Conservation (phyloP, 2,888 invertebrate species). For the Brachyptera risi region DNA sequence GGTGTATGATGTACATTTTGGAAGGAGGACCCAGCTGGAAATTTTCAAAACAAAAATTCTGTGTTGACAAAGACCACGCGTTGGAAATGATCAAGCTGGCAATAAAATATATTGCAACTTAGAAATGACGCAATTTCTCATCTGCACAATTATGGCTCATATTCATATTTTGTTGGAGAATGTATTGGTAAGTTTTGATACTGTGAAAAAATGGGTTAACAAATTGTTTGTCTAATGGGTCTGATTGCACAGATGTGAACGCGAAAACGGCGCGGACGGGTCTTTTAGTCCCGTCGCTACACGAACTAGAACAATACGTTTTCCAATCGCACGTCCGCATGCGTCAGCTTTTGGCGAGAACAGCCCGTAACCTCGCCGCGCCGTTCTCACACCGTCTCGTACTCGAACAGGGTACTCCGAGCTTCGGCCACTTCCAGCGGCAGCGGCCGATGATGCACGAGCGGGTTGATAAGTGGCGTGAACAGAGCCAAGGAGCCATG, state of each 20-base stretch:
- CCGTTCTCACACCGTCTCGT: conserved; percentile 43
- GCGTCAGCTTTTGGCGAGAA: conserved; percentile 43
- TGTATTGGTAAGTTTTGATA: too few relatives aligned
- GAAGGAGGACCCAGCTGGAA: too few relatives aligned
- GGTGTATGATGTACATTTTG: too few relatives aligned
- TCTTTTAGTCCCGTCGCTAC: not conserved
- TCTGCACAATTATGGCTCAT: not conserved
- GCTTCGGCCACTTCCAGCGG: conserved; percentile 46
- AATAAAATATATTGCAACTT: too few relatives aligned
- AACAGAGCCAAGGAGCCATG: conserved; percentile 47
- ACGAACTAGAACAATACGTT: not conserved
- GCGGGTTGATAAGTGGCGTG: conserved; percentile 45
- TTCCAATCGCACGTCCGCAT: conserved; percentile 37
- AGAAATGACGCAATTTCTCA: too few relatives aligned
- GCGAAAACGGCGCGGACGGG: not conserved
- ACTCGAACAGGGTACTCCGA: conserved; percentile 43
- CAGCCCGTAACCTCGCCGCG: conserved; percentile 41
- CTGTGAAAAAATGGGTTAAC: too few relatives aligned
- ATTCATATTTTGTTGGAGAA: not conserved
- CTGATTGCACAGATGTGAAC: not conserved
- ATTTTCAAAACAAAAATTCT: too few relatives aligned
- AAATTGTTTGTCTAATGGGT: too few relatives aligned
- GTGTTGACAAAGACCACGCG: too few relatives aligned
- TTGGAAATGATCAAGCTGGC: too few relatives aligned
- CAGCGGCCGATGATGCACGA: conserved; percentile 42